These are phyloP conservation scores for Trachymyrmex septentrionalis DNA, from an alignment of 1,140 invertebrate species.

Conservation along the genomic window DNA sequence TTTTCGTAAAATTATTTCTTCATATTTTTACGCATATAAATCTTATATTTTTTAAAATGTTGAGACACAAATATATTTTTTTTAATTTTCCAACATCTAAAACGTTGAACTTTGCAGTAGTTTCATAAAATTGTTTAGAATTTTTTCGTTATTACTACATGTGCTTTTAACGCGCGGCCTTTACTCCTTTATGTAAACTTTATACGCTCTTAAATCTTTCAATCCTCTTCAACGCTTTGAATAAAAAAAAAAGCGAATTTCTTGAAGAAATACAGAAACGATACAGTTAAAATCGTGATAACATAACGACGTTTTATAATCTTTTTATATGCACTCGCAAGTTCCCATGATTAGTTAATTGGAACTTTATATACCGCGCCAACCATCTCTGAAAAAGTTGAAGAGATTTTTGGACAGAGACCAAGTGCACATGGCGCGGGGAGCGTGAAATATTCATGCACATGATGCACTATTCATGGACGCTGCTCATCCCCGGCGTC, in stretches of 20 bases:
- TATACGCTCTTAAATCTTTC: neutral
- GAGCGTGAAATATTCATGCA: slow-evolving; percentile 52
- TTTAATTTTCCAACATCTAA: neutral
- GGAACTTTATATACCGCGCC: slow-evolving; percentile 10
- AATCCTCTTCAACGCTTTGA: neutral
- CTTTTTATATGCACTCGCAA: neutral
- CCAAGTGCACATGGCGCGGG: slow-evolving; percentile 8
- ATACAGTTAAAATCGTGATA: neutral
- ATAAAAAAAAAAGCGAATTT: slow-evolving; percentile 20
- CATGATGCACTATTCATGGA: slow-evolving; percentile 54
- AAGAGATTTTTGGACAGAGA: slow-evolving; percentile 45
- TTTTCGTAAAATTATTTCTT: neutral
- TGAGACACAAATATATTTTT: neutral
- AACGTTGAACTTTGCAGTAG: neutral
- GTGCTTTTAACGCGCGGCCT: too few species aligned
- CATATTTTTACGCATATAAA: neutral
- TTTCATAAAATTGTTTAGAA: neutral
- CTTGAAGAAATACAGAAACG: too few species aligned
- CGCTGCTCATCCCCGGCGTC: slow-evolving; percentile 32
- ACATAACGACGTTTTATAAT: neutral
- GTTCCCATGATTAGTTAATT: neutral
- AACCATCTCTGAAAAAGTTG: neutral
- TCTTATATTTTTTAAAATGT: neutral
- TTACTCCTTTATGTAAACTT: neutral
- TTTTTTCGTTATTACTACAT: neutral